Evolutionary conservation across 2,113 vertebrate species (phyloP).

Genomic region (Perca flavescens): DNA sequence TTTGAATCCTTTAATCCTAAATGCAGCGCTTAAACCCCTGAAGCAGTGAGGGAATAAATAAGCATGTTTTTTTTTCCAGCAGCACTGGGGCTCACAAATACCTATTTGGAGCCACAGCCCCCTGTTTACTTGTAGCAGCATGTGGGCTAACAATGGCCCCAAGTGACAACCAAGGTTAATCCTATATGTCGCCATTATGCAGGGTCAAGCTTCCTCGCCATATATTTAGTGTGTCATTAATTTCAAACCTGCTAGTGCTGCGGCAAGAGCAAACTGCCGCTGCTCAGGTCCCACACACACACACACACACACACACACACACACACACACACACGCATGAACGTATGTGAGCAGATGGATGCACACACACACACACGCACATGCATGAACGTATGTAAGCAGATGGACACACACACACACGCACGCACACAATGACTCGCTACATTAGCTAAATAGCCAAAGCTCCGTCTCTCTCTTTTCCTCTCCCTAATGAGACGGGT

Average conservation of each 20-base stretch:
- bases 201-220: conserved; percentile 86
- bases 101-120: conserved; percentile 62
- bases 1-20: conserved; percentile 84
- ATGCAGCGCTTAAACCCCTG: conserved; percentile 77
- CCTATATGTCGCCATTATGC: conserved; percentile 87
- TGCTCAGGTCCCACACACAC: conserved; percentile 56
- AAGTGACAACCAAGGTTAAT: conserved; percentile 88
- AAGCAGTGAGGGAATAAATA: conserved; percentile 80
- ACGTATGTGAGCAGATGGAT: conserved; percentile 37
- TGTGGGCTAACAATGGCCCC: conserved; percentile 81
- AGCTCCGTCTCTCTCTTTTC: conserved; percentile 76
- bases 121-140: conserved; percentile 76
- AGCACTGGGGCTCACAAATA: conserved; percentile 57
- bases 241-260: conserved; percentile 92
- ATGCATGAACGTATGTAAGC: conserved; percentile 1
- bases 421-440: conserved; percentile 89
- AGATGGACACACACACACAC: conserved; percentile 51
- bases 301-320: conserved; percentile 22
- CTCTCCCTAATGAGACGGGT: conserved; percentile 95
- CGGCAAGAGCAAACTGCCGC: conserved; percentile 72
- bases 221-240: conserved; percentile 89
- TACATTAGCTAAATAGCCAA: conserved; percentile 96
- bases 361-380: conserved; percentile 3
- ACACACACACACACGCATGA: neutral
- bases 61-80: conserved; percentile 34